Percentiles rank a stretch among this genome's conserved stretches.
phyloP scores from a whole-genome alignment of 1,140 invertebrate genomes.

The Bombus impatiens region DNA sequence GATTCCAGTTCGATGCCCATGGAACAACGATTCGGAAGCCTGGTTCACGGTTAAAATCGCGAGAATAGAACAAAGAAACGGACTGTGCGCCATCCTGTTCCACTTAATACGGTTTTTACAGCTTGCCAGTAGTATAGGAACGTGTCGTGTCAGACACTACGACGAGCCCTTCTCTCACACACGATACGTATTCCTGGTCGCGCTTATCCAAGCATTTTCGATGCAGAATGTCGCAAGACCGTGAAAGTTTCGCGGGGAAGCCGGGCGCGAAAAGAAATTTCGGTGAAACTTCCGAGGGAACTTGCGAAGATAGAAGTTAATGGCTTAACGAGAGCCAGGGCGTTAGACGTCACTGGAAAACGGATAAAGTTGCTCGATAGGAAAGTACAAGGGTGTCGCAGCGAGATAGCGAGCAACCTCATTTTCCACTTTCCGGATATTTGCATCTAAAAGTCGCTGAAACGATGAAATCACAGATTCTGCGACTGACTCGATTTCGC shows the following conservation, averaged over 20 bases:
- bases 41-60: background rate
- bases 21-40: background rate
- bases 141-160: background rate
- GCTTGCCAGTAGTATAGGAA: background rate
- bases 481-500: background rate
- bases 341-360: background rate
- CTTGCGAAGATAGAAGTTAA: background rate
- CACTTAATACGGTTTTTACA: background rate
- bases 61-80: background rate
- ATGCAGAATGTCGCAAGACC: background rate
- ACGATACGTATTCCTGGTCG: background rate
- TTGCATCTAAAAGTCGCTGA: constrained; percentile 16
- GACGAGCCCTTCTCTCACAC: background rate
- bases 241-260: background rate
- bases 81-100: background rate
- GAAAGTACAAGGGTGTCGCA: background rate
- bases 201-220: background rate
- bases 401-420: constrained; percentile 4
- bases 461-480: background rate
- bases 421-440: constrained; percentile 14
- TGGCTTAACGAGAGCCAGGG: background rate
- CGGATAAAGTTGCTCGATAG: constrained; percentile 7
- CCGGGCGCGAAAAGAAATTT: background rate
- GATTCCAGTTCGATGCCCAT: background rate
- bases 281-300: background rate